Evolutionary conservation across 2,888 invertebrate genomes (phyloP).

Genomic region (Dusona sp.): DNA sequence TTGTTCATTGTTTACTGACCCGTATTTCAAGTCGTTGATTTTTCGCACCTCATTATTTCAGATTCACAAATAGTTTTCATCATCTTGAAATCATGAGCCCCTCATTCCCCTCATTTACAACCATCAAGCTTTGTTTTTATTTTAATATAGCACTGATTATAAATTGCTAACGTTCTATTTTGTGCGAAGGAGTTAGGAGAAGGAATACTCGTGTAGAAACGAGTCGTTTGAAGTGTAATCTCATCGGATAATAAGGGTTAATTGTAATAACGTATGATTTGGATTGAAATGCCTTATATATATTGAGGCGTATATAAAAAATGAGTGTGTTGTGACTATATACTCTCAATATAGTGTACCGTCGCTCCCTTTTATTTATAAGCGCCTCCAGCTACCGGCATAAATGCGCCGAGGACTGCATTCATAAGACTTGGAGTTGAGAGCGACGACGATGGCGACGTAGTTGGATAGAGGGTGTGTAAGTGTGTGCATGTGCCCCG

Average conservation of each 20-base stretch:
- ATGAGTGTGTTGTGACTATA: slow-evolving; percentile 33
- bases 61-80: not conserved
- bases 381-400: slow-evolving; percentile 80
- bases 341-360: slow-evolving; percentile 34
- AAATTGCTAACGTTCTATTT: not conserved
- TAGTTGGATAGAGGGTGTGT: slow-evolving; percentile 11
- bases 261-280: slow-evolving; percentile 3
- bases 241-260: not conserved
- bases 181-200: not conserved
- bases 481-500: slow-evolving; percentile 24
- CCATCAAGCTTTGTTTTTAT: not conserved
- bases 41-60: not conserved
- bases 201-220: not conserved
- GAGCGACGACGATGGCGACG: slow-evolving; percentile 48
- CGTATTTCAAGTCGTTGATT: not conserved
- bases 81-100: not conserved
- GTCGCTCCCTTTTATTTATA: slow-evolving; percentile 81
- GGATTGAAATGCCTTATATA: slow-evolving; percentile 24
- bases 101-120: not conserved
- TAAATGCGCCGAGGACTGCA: slow-evolving; percentile 81
- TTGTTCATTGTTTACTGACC: not conserved
- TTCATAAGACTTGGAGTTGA: slow-evolving; percentile 77
- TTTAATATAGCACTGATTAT: not conserved
- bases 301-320: slow-evolving; percentile 26
- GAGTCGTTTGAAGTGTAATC: not conserved